Evolutionary conservation across 2,888 invertebrate genomes (phyloP).

Genomic region (Troglohyphantes excavatus): DNA sequence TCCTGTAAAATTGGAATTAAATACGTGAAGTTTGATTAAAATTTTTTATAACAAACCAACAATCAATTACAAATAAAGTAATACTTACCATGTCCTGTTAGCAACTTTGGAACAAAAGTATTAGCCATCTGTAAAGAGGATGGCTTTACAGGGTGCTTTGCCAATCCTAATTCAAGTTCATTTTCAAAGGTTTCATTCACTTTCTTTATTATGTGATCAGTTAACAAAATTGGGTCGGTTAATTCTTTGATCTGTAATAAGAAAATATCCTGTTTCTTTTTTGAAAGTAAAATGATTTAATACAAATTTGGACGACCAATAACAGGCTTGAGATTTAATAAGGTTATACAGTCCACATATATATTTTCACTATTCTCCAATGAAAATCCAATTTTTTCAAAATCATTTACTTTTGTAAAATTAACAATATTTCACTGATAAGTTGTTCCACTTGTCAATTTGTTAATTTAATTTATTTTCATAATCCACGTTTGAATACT

Average conservation of each 20-base stretch:
- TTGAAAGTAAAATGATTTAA: neutral
- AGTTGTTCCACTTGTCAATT: no score
- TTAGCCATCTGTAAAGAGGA: constrained; percentile 90
- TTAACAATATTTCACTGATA: no score
- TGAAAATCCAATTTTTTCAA: no score
- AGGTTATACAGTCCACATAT: no score
- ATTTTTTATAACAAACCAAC: neutral
- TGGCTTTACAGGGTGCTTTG: constrained; percentile 83
- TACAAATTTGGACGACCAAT: neutral
- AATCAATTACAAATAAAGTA: neutral
- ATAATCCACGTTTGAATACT: no score
- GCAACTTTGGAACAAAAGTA: constrained; percentile 89
- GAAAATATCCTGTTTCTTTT: neutral
- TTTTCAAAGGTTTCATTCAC: constrained; percentile 86
- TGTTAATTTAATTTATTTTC: no score
- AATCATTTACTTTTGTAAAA: no score
- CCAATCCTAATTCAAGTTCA: constrained; percentile 87
- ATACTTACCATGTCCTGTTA: constrained; percentile 87
- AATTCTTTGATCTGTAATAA: constrained; percentile 81
- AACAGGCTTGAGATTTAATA: no score
- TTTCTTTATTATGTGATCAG: constrained; percentile 84
- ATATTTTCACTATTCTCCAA: no score
- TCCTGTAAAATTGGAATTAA: constrained; percentile 14
- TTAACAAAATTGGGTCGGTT: constrained; percentile 82
- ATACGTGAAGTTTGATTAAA: neutral